Conservation (phyloP, 23 tunicate genomes). For the Oikopleura dioica region DNA sequence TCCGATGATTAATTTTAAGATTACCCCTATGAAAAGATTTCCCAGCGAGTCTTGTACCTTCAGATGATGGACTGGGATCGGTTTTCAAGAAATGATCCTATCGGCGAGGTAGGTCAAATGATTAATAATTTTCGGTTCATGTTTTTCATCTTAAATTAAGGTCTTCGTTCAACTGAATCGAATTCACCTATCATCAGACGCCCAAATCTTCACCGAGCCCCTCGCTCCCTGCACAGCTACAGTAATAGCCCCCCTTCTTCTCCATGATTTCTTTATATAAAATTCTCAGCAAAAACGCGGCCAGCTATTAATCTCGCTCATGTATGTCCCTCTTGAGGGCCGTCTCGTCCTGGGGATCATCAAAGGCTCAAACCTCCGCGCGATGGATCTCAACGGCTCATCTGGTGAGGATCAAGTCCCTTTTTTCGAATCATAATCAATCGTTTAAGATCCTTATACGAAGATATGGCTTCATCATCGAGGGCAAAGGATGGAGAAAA, state of each 20-base stretch:
- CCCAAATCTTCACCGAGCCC: constrained; percentile 21
- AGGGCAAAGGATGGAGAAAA: constrained; percentile 49
- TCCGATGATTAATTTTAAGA: too few relatives aligned
- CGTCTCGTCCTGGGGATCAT: constrained; percentile 30
- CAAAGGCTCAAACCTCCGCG: constrained; percentile 53
- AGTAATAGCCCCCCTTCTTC: constrained; percentile 15
- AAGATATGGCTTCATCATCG: constrained; percentile 61
- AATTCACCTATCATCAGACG: constrained; percentile 5
- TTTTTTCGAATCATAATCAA: neutral
- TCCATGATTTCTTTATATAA: neutral
- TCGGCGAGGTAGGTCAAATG: constrained; percentile 66
- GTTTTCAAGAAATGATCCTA: constrained; percentile 78
- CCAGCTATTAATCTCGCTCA: constrained; percentile 48
- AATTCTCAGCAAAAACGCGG: constrained; percentile 63
- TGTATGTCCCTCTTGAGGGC: constrained; percentile 70
- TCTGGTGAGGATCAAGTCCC: constrained; percentile 27
- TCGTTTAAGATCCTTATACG: constrained; percentile 53
- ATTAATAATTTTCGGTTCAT: neutral
- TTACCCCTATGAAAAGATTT: constrained; percentile 45
- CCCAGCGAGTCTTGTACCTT: constrained; percentile 62
- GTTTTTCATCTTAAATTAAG: neutral
- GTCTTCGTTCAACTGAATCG: constrained; percentile 13
- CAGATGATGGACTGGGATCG: constrained; percentile 90
- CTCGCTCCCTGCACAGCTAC: constrained; percentile 25
- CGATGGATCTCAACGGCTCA: constrained; percentile 86